Conservation (phyloP, 2,888 invertebrate genomes). For the Harpalus rubripes region DNA sequence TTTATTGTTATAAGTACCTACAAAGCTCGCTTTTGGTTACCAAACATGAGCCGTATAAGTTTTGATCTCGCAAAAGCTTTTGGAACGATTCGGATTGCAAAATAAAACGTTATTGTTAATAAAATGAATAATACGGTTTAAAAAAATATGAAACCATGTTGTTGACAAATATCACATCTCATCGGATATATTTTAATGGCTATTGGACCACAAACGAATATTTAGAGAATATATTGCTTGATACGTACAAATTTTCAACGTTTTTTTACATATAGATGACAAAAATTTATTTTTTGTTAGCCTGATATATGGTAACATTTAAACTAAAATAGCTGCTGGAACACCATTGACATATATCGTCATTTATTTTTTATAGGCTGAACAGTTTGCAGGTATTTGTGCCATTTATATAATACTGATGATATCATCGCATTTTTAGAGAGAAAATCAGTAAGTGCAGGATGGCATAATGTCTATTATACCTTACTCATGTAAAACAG, state of each 20-base stretch:
- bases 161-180: slow-evolving; percentile 19
- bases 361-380: slow-evolving; percentile 35
- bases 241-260: slow-evolving; percentile 17
- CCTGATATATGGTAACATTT: slow-evolving; percentile 43
- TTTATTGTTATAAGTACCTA: too few relatives aligned
- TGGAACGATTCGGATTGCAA: too few relatives aligned
- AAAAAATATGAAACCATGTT: background rate
- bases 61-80: too few relatives aligned
- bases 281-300: slow-evolving; percentile 35
- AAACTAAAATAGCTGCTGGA: slow-evolving; percentile 14
- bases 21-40: too few relatives aligned
- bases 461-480: slow-evolving; percentile 36
- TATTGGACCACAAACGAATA: slow-evolving; percentile 15
- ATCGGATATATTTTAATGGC: slow-evolving; percentile 26
- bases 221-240: slow-evolving; percentile 10
- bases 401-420: slow-evolving; percentile 25
- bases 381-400: slow-evolving; percentile 36
- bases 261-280: slow-evolving; percentile 27
- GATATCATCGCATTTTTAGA: slow-evolving; percentile 30
- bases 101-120: too few relatives aligned
- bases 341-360: slow-evolving; percentile 29
- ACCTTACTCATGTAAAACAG: slow-evolving; percentile 19
- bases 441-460: slow-evolving; percentile 34
- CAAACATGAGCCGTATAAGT: too few relatives aligned
- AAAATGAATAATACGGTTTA: too few relatives aligned